Base-by-base conservation (phyloP, 2,888 invertebrate species). In the Hybos culiciformis region DNA sequence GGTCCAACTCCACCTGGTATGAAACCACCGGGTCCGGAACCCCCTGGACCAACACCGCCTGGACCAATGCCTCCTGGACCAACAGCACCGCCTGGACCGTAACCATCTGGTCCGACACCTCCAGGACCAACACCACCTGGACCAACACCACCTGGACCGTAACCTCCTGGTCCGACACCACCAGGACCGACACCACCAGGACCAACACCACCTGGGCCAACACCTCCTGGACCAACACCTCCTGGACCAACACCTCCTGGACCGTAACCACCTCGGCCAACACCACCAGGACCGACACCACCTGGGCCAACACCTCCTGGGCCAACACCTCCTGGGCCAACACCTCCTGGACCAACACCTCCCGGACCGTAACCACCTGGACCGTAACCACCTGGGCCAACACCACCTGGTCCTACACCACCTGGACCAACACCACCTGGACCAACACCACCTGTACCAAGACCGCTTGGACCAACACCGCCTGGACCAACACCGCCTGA, bases 141-240 rank as follows among this genome's bases (percentile, higher is more conserved):
- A 4, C 46, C 47, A 12, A 20, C 34, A 18, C 42, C 48, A 2
- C 39, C 24, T 3, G 21, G 23, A 3, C 23, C 24, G 17, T 23
- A 39, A 8, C 18, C 43, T 5, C 43, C 32, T 39, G 29, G 41
- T n/a, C 34, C 47, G 8, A 21, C 20, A 8, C 29, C 41, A 20
- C 49, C 48, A 7, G 40, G 31, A 18, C 50, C 49, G 12, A 44
- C 19, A 21, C 38, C 44, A 29, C 45, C 50, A 18, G 40, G 21
- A 4, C 19, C 19, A 26, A 47, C 45, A n/a, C 46, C 20, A 26
- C 42, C 44, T 9, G 41, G 12, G 14, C 43, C 41, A n/a, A 42
- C 21, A 26, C 41, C 24, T n/a, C 20, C 20, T 20, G 41, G 42
- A 15, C 2, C 18, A 20, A 31, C 8, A 1, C 29, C 41, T 12